Evolutionary conservation across 2,888 invertebrate genomes (phyloP).

Genomic region (Cyrtodaria siliqua): DNA sequence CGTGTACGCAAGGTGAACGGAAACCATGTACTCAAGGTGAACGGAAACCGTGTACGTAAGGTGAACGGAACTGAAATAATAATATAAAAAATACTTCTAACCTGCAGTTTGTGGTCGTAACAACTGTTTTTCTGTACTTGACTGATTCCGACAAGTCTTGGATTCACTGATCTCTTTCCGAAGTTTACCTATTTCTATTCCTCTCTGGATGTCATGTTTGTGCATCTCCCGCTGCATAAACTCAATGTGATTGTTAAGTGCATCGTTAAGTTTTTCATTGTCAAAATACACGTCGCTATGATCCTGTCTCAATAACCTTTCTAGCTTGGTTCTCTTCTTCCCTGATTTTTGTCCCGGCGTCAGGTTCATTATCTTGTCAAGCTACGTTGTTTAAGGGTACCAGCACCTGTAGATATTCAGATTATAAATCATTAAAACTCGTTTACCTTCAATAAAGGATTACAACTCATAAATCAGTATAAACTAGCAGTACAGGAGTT

Average conservation of each 20-base stretch:
- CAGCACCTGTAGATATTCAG: no score
- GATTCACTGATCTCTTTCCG: slow-evolving; percentile 54
- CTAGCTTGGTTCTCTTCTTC: slow-evolving; percentile 65
- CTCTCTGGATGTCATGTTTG: slow-evolving; percentile 51
- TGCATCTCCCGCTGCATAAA: slow-evolving; percentile 62
- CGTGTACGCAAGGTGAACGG: no score
- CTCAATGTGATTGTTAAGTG: slow-evolving; percentile 55
- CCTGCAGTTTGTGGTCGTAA: slow-evolving; percentile 50
- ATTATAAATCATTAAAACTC: no score
- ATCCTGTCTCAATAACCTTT: slow-evolving; percentile 66
- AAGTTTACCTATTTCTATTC: slow-evolving; percentile 64
- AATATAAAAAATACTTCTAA: background rate
- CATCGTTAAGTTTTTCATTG: slow-evolving; percentile 70
- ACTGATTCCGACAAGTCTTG: slow-evolving; percentile 28
- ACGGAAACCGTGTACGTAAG: no score
- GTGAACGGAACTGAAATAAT: background rate
- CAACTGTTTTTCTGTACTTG: slow-evolving; percentile 37
- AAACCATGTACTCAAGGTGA: no score
- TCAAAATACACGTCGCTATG: slow-evolving; percentile 75
- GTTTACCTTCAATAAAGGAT: no score
- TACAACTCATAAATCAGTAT: no score
- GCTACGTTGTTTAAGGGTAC: no score
- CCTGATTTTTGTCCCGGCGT: slow-evolving; percentile 4
- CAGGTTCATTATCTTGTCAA: no score
- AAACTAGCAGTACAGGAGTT: no score